A percentile compares a stretch with the other conserved stretches of the same genome.
phyloP scores from a whole-genome alignment of 2,888 invertebrate species.

The Ophion ventricosus region DNA sequence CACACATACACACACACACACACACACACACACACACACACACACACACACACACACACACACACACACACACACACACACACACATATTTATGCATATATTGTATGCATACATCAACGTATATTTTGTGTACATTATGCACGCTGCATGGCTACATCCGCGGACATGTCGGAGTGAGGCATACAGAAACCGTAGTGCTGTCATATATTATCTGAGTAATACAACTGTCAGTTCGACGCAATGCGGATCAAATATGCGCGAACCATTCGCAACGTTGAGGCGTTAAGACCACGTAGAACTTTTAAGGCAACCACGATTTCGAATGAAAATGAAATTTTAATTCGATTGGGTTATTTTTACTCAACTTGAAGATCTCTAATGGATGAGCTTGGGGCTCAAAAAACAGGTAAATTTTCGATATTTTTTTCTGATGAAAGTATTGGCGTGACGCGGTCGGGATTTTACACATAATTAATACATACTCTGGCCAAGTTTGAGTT shows the following conservation, averaged over 20 bases:
- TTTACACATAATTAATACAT: no score
- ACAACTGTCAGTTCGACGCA: conserved; percentile 19
- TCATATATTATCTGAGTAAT: conserved; percentile 30
- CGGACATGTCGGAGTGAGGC: conserved; percentile 30
- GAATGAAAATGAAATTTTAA: neutral
- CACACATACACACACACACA: neutral
- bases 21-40: no score
- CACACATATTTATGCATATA: no score
- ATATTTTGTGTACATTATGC: neutral
- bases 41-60: neutral
- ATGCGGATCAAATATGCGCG: conserved; percentile 22
- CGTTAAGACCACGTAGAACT: neutral
- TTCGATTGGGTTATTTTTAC: neutral
- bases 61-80: neutral
- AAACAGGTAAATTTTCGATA: neutral
- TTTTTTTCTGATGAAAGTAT: neutral
- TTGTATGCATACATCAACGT: neutral
- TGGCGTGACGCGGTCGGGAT: neutral
- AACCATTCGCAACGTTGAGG: neutral
- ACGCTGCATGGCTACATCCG: neutral
- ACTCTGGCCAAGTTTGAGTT: no score
- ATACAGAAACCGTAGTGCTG: conserved; percentile 29
- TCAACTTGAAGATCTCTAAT: neutral
- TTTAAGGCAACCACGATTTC: neutral
- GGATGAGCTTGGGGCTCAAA: neutral